Base-by-base conservation (phyloP, 92 coral and sea anemone species). In the Siderastrea siderea region DNA sequence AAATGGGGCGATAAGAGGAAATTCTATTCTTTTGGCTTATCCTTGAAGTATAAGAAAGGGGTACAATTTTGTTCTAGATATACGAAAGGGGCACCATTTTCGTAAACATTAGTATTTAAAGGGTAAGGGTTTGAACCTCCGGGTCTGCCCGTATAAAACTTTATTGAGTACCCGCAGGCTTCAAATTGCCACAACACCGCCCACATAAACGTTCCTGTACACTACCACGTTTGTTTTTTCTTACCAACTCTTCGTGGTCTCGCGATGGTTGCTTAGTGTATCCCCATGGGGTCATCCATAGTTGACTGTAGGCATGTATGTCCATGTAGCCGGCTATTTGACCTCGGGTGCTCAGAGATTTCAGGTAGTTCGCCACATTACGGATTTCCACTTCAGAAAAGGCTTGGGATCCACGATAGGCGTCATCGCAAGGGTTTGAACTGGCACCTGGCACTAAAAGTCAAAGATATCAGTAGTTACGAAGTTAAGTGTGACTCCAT, bases 281-380 rank as follows among this genome's bases (percentile, higher is more conserved):
- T 2, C 96, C 96, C 98, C 98, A 95, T 12, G 98, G 98, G 9
- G 90, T 71, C 96, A 95, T 91, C 98, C 98, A 95, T 7, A 95
- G 88, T 54, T 95, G 98, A 45, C 96, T 83, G 89, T 91, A 95
- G 13, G 98, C 94, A 46, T 95, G 98, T 17, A 95, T 71, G 63
- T 95, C 98, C 94, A 95, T 95, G 77, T 93, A 95, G 2, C 96
- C 98, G 3, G 85, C 86, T 13, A 91, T 82, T 75, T 58, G 62
- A 9, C 63, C 73, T 11, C 74, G 68, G 50, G 64, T 69, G 4
- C 83, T 78, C 53, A 85, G 64, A 16, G 73, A 58, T 52, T 77
- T 70, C 68, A 95, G 68, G 78, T 90, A 95, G 3, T 80, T 71
- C 1, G 92, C 95, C 1, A 94, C 95, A 70, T 94, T 94, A 15